Conservation (phyloP, 2,113 vertebrate species). For the Thalassarche chlororhynchos region DNA sequence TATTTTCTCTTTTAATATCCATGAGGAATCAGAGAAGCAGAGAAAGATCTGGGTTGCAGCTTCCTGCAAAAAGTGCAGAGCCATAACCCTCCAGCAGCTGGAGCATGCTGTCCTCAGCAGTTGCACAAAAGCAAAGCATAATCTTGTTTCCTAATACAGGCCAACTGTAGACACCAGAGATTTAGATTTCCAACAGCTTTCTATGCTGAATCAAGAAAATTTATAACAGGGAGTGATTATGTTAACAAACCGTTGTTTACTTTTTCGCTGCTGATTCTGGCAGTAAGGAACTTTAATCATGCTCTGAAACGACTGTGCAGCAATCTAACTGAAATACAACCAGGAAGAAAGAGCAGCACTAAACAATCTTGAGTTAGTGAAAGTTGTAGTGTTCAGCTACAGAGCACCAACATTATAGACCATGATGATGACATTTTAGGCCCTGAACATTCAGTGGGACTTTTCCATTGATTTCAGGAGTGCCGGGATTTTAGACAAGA, state of each 20-base stretch:
- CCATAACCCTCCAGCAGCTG: neutral
- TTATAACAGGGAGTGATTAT: neutral
- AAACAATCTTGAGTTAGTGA: neutral
- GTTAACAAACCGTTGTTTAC: neutral
- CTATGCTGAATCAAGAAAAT: neutral
- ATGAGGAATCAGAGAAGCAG: neutral
- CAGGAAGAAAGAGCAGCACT: neutral
- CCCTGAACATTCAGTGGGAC: neutral
- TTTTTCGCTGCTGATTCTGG: neutral
- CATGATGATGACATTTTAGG: neutral
- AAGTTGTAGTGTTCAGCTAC: neutral
- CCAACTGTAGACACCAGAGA: neutral
- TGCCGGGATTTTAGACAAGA: neutral
- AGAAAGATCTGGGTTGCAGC: neutral
- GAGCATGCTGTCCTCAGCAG: neutral
- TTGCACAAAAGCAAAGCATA: neutral
- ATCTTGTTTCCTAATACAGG: neutral
- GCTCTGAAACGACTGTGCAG: neutral
- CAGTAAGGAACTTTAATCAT: neutral
- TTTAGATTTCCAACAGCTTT: neutral
- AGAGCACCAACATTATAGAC: neutral
- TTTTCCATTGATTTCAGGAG: neutral
- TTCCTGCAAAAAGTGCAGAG: neutral
- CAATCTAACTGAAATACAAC: neutral
- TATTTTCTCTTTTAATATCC: neutral